Conservation (phyloP, 2,888 invertebrate species). For the Cryptus viduatorius region DNA sequence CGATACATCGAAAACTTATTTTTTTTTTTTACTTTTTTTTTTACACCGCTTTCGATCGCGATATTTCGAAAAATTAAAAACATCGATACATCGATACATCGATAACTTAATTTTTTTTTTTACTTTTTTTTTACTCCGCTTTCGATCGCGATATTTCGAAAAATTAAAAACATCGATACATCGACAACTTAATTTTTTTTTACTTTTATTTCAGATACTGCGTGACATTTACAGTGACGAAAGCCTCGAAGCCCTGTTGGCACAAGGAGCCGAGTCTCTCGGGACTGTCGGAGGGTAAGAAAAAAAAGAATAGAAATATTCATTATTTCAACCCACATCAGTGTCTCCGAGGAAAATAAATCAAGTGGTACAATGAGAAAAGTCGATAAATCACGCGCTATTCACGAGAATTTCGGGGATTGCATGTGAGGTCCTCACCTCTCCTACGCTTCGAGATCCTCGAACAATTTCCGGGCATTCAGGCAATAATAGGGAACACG, state of each 20-base stretch:
- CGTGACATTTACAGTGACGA: constrained; percentile 93
- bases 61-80: too few relatives aligned
- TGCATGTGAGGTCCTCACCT: background rate
- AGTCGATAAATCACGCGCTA: constrained; percentile 36
- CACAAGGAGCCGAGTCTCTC: constrained; percentile 90
- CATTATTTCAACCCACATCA: constrained; percentile 21
- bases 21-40: background rate
- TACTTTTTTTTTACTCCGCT: too few relatives aligned
- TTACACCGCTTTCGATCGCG: too few relatives aligned
- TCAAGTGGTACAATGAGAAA: constrained; percentile 11
- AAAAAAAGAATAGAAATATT: constrained; percentile 1
- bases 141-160: too few relatives aligned
- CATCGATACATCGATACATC: too few relatives aligned
- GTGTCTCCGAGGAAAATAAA: constrained; percentile 8
- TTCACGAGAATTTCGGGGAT: constrained; percentile 37
- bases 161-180: too few relatives aligned
- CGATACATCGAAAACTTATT: too few relatives aligned
- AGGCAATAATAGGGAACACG: background rate
- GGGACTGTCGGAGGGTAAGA: constrained; percentile 90
- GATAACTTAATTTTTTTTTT: too few relatives aligned
- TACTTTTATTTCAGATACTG: constrained; percentile 90
- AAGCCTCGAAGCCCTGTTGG: constrained; percentile 92
- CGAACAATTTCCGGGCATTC: constrained; percentile 28
- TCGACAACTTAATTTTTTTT: too few relatives aligned
- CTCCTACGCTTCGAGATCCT: constrained; percentile 16